Evolutionary conservation across 2,888 invertebrate genomes (phyloP), one percentile per base, ranked within the genome.

Genomic region (Xylota segnis): DNA sequence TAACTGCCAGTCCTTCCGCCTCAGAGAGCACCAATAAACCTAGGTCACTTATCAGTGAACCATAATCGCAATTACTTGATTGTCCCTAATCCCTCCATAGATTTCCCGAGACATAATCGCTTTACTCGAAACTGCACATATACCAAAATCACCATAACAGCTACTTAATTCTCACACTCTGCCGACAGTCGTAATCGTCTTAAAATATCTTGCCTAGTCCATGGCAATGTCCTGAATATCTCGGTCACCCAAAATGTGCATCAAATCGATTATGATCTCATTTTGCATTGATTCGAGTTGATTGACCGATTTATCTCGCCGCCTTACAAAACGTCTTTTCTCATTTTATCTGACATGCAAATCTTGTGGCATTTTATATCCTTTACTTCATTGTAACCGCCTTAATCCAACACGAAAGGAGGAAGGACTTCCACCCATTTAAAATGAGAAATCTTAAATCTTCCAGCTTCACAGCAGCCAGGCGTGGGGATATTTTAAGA

Each of bases 241-340:
- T 9, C 2, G 1, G 34, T 29, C 16, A 52, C 52, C n/a, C 34
- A 77, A 77, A 70, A 34, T 23, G 10, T 45, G 18, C 54, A 70
- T 18, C 52, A 34, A 70, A 78, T 71, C 70, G 70, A 63, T 78
- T 63, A 32, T 40, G 32, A 54, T 77, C 40, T 4, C 6, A 23
- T 32, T 10, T 59, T 9, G 12, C 52, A 70, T 63, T 63, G 78
- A 71, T 78, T 61, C 47, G 14, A 71, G 45, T 78, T 71, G 70
- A 78, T 78, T 70, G 70, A 78, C 70, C 70, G 61, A 70, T 78
- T 70, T 78, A 78, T 71, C 32, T 27, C 45, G 27, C 27, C 50
- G 34, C 16, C 27, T 23, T 54, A 63, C 7, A 34, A n/a, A 45
- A 34, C 37, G 40, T 54, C 40, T 14, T 27, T 29, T 63, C 40